These are phyloP conservation scores for Oceanodroma tethys DNA, from an alignment of 2,113 vertebrate genomes.

Conservation along the genomic window DNA sequence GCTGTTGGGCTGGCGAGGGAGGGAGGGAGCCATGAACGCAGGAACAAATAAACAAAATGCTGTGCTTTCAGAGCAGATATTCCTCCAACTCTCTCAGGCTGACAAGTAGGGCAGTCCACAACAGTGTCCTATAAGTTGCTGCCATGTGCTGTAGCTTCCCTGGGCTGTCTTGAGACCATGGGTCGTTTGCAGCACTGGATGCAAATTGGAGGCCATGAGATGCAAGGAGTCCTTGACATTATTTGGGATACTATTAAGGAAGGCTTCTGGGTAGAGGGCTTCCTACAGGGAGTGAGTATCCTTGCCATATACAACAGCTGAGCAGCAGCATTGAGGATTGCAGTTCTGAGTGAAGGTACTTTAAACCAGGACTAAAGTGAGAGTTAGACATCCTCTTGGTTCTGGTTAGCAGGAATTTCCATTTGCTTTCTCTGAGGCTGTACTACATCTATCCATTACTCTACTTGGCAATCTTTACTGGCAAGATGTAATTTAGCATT, in stretches of 20 bases:
- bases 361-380: background rate
- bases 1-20: background rate
- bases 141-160: background rate
- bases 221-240: background rate
- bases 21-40: fast-evolving
- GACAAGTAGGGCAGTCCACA: background rate
- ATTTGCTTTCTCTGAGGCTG: background rate
- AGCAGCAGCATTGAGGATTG: background rate
- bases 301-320: background rate
- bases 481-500: background rate
- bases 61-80: background rate
- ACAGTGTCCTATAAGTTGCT: background rate
- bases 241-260: background rate
- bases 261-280: background rate
- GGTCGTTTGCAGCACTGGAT: background rate
- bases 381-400: background rate
- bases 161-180: background rate
- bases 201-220: background rate
- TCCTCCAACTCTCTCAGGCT: background rate
- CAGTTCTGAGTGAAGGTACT: background rate
- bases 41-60: background rate
- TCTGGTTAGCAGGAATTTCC: background rate
- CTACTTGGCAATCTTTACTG: background rate
- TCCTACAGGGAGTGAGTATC: background rate
- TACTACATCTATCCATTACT: background rate